These are phyloP conservation scores for Asarcornis scutulata DNA, from an alignment of 2,113 vertebrate species.

Conservation along the genomic window DNA sequence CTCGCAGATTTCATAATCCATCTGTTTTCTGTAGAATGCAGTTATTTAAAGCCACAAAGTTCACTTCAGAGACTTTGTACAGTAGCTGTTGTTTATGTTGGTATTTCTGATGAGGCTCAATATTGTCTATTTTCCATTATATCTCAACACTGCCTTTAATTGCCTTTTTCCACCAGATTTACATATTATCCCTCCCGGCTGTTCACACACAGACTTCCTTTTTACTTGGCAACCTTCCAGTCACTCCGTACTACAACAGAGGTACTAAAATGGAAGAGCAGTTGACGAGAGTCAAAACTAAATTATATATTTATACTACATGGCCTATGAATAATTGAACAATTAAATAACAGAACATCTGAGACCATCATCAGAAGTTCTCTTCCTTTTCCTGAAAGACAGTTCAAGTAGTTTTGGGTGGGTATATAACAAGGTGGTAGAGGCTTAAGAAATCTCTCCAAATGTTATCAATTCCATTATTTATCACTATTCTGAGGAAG, in stretches of 20 bases:
- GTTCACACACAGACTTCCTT: background rate
- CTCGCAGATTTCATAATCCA: constrained; percentile 37
- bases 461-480: background rate
- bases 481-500: background rate
- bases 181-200: background rate
- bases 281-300: constrained; percentile 3
- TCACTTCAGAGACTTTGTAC: background rate
- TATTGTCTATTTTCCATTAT: constrained; percentile 22
- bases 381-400: background rate
- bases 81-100: constrained; percentile 32
- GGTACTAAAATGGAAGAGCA: constrained; percentile 18
- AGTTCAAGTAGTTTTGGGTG: background rate
- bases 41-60: constrained; percentile 39
- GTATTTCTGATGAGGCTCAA: constrained; percentile 27
- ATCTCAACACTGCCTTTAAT: constrained; percentile 37
- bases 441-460: background rate
- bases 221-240: constrained; percentile 39
- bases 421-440: background rate
- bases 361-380: background rate
- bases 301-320: background rate
- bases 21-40: constrained; percentile 47
- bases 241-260: background rate
- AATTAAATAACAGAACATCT: background rate
- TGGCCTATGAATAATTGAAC: background rate
- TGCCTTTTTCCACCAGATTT: constrained; percentile 35